Evolutionary conservation across 2,797 vertebrate species (phyloP), one percentile per base, ranked within the genome.

Genomic region (Dallia pectoralis): DNA sequence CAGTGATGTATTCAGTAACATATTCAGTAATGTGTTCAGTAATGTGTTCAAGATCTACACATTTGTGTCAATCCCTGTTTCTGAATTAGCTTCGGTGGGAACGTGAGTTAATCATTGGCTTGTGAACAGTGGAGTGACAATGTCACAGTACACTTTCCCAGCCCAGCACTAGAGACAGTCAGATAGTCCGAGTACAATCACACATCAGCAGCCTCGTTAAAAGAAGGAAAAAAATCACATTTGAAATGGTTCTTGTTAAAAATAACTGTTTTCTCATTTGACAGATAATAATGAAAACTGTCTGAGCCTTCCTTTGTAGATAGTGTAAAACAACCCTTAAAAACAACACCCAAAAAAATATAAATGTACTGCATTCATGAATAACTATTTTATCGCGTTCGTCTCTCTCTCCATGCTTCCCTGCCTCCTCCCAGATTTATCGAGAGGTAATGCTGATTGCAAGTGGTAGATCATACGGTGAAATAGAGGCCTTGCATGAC

Each of bases 261-360:
- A 19, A 5, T 51, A 40, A 40, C 2, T n/a, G 22, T 75, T 76
- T 71, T 88, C 71, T 80, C 84, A 82, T 81, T 83, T 81, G 85
- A 91, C 90, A 87, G 93, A 93, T 92, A 89, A 92, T 79, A 84
- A 86, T 51, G 87, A 92, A 91, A 93, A 93, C 92, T 89, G 94
- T 95, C 94, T 89, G 92, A 93, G 91, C 89, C 87, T 82, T 87
- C 81, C 89, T 92, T 93, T 92, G 93, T 94, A 94, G 93, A 94
- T 94, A 90, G 75, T 85, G n/a, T 65, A 78, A 89, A 88, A 71
- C 80, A 85, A 81, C 80, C 83, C 80, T 82, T 77, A 82, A 93
- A 90, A 93, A 90, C 87, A 77, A 76, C 90, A 87, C 90, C 88
- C 86, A 82, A 85, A 90, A 89, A 85, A 86, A 88, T 88, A 85